Percentiles rank a stretch among this genome's conserved stretches.
phyloP scores from a whole-genome alignment of 2,888 invertebrate species.

The Drosophila melanocephala region DNA sequence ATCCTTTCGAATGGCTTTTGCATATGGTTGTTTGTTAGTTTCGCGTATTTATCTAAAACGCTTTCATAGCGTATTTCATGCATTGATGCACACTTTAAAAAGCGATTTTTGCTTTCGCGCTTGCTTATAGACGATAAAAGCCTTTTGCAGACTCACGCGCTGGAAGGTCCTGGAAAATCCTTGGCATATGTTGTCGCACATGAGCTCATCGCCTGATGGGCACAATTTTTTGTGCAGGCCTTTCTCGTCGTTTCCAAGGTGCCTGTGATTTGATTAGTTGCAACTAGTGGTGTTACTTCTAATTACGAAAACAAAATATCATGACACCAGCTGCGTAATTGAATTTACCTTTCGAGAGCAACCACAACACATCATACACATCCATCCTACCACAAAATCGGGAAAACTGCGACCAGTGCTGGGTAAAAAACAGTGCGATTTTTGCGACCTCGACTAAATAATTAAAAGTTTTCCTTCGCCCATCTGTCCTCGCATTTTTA shows the following conservation, averaged over 20 bases:
- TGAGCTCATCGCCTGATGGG: not conserved
- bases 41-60: slow-evolving; percentile 65
- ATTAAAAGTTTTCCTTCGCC: slow-evolving; percentile 68
- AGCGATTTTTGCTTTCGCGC: slow-evolving; percentile 56
- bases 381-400: slow-evolving; percentile 18
- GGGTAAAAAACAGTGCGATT: slow-evolving; percentile 47
- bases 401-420: slow-evolving; percentile 43
- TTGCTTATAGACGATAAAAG: slow-evolving; percentile 51
- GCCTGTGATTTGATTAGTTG: slow-evolving; percentile 58
- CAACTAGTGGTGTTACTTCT: slow-evolving; percentile 41
- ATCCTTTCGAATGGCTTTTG: slow-evolving; percentile 36
- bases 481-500: slow-evolving; percentile 26
- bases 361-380: not conserved
- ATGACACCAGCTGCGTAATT: slow-evolving; percentile 43
- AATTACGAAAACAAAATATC: slow-evolving; percentile 48
- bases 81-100: slow-evolving; percentile 75
- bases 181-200: slow-evolving; percentile 56
- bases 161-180: slow-evolving; percentile 37
- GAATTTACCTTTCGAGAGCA: slow-evolving; percentile 42
- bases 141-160: slow-evolving; percentile 24
- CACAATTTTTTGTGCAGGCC: slow-evolving; percentile 31
- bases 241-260: not conserved
- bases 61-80: slow-evolving; percentile 74
- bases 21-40: slow-evolving; percentile 65
- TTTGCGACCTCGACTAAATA: slow-evolving; percentile 66